A percentile compares a stretch with the other conserved stretches of the same genome.
These are phyloP conservation scores for Gallinago media DNA, from an alignment of 2,113 vertebrate genomes.

Conservation along the genomic window DNA sequence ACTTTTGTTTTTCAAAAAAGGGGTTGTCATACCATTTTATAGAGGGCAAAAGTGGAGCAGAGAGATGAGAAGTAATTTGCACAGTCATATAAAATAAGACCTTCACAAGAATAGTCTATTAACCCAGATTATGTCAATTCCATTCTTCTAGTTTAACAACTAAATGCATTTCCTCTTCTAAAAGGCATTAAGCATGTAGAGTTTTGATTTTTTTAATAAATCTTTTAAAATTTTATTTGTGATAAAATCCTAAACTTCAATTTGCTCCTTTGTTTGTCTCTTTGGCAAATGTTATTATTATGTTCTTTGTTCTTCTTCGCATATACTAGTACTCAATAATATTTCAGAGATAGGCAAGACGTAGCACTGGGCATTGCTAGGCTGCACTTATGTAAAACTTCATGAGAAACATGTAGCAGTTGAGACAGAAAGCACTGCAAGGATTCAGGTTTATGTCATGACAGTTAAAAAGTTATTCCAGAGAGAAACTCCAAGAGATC, in stretches of 20 bases:
- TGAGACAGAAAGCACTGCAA: background rate
- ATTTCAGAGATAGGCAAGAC: background rate
- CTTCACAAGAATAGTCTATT: background rate
- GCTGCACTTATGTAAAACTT: background rate
- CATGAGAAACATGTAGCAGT: background rate
- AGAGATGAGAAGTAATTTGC: background rate
- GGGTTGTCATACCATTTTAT: background rate
- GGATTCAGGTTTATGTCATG: background rate
- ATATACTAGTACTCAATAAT: background rate
- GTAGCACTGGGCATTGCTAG: background rate
- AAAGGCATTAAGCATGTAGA: background rate
- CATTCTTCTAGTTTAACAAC: background rate
- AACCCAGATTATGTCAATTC: background rate
- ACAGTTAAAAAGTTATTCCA: background rate
- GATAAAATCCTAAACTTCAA: background rate
- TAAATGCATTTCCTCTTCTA: background rate
- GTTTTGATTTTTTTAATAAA: background rate
- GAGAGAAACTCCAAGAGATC: background rate
- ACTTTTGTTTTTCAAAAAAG: background rate
- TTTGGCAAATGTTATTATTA: background rate
- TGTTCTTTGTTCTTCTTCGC: background rate
- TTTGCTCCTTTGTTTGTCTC: background rate
- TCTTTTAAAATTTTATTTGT: background rate
- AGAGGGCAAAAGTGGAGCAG: background rate
- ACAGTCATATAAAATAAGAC: background rate